Base-by-base conservation (phyloP, 2,113 vertebrate genomes). In the Xenus cinereus region DNA sequence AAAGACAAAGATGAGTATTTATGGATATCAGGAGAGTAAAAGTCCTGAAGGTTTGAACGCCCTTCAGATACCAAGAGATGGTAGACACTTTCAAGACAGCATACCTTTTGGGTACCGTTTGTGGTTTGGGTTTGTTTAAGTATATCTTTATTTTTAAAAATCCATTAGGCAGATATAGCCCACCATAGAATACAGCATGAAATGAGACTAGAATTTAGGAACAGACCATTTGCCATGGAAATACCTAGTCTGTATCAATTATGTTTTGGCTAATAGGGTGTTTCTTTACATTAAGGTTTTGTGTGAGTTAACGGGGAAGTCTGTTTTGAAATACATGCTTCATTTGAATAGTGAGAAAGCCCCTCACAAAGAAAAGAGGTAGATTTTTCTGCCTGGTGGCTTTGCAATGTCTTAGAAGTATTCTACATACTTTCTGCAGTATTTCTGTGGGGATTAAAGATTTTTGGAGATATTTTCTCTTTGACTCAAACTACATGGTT, bases 191-290 rank as follows among this genome's bases (percentile, higher is more conserved):
- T 21, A 51, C 14, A 46, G 17, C 37, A 21, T 15, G 11, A 68
- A 66, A 76, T 48, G 11, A 76, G 19, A 66, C 10, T 27, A 54
- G 43, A 59, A 64, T 13, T 53, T 41, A 35, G 28, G 54, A 83
- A 56, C 6, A 37, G 21, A 59, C 7, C 4, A 16, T 73, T 77
- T 81, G 7, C 43, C 37, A 5, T 26, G 37, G 39, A 64, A 81
- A n/a, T 66, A 60, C 33, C 7, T 7, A 8, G 17, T n/a, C 59
- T 41, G 33, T 24, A 57, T 48, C 23, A 59, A 23, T 48, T n/a
- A 17, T 0, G 1, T 7, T 60, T 67, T 64, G 64, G 41, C 6
- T 46, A 69, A 27, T 15, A 56, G 2, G 4, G 11, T 39, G 10
- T 53, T 81, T 64, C 54, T 90, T 68, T 26, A 48, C 28, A 39